Percentiles rank a stretch among this genome's conserved stretches.
These are phyloP conservation scores for Zonotrichia albicollis DNA, from an alignment of 2,797 vertebrate species.

Conservation along the genomic window DNA sequence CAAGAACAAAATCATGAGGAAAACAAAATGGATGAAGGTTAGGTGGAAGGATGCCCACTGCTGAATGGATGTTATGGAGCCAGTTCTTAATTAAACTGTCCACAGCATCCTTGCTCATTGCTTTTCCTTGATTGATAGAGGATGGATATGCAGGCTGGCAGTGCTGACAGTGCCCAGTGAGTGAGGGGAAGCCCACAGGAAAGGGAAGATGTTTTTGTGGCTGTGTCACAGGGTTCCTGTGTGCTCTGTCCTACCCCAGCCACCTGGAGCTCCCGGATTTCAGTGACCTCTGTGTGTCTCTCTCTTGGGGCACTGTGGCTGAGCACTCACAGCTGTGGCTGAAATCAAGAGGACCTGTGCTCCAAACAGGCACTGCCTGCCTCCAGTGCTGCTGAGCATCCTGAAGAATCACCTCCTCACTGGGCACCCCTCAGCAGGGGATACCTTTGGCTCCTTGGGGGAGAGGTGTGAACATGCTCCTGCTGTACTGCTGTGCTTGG, in stretches of 20 bases:
- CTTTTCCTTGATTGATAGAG: not conserved
- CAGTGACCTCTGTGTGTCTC: fast-evolving
- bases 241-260: not conserved
- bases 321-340: not conserved
- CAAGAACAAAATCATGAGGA: not conserved
- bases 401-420: not conserved
- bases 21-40: not conserved
- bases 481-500: not conserved
- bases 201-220: not conserved
- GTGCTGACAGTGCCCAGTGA: not conserved
- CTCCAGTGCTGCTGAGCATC: not conserved
- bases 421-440: not conserved
- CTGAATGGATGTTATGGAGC: not conserved
- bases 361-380: not conserved
- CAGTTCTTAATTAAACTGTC: slow-evolving; percentile 25
- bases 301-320: not conserved
- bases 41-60: not conserved
- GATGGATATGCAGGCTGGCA: not conserved
- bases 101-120: not conserved
- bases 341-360: not conserved
- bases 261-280: not conserved
- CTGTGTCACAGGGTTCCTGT: not conserved
- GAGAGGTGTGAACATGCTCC: not conserved
- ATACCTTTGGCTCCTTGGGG: not conserved
- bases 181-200: not conserved